Conservation (phyloP, 2,888 invertebrate genomes). For the Phymatocera aterrima region DNA sequence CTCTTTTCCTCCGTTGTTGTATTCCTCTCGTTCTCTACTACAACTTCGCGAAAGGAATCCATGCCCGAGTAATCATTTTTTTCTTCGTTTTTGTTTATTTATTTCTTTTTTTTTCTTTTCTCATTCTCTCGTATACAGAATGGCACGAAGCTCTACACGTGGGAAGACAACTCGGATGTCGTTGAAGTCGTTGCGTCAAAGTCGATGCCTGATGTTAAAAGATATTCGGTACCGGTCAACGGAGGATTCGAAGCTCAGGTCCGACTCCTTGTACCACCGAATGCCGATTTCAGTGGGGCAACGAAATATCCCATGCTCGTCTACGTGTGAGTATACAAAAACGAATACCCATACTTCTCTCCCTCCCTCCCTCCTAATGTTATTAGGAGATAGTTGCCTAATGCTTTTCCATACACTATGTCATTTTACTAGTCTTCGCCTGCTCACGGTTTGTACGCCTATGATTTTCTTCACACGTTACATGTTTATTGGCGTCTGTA, state of each 20-base stretch:
- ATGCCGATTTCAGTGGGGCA: constrained; percentile 81
- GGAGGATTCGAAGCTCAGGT: constrained; percentile 86
- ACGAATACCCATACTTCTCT: background rate
- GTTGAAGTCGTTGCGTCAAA: constrained; percentile 75
- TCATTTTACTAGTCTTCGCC: too few species aligned
- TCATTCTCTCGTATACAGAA: constrained; percentile 64
- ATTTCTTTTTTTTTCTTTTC: background rate
- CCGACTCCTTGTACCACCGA: constrained; percentile 84
- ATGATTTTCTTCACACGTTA: too few species aligned
- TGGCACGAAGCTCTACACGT: constrained; percentile 74
- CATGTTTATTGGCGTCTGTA: too few species aligned
- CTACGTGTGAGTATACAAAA: constrained; percentile 83
- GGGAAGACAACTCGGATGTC: constrained; percentile 83
- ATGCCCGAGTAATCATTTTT: too few species aligned
- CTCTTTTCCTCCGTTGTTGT: too few species aligned
- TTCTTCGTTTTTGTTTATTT: background rate
- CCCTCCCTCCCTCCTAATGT: too few species aligned
- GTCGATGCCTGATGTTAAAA: constrained; percentile 78
- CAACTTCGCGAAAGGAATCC: too few species aligned
- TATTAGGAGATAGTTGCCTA: too few species aligned
- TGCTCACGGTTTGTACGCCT: too few species aligned
- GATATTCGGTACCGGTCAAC: constrained; percentile 80
- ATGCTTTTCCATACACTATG: too few species aligned
- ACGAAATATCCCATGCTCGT: constrained; percentile 89
- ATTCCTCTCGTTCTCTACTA: too few species aligned